Base-by-base conservation (phyloP, 2,113 vertebrate species). In the Lucifuga dentata region DNA sequence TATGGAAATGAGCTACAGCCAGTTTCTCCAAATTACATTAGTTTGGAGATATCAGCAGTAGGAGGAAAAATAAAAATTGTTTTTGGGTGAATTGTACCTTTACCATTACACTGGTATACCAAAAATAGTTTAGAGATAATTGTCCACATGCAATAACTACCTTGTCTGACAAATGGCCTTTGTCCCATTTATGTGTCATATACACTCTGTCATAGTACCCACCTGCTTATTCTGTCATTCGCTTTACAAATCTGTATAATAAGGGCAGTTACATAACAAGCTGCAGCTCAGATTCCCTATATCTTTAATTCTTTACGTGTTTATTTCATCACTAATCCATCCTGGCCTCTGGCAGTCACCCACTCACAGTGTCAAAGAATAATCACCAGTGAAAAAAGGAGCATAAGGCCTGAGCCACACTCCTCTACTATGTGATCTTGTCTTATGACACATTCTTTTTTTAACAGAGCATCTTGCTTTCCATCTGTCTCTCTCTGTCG, bases 401-500 rank as follows among this genome's bases (percentile, higher is more conserved):
- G 26, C 7, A n/a, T n/a, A n/a, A n/a, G 26, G 26, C 16, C 21
- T 36, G 21, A 17, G 21, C 15, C 24, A 19, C 17, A 5, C 13
- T n/a, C 17, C 12, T 62, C 8, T 16, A 29, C 45, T 26, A 11
- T 57, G 8, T 51, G 33, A 2, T 33, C 13, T 13, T 6, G 9
- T 26, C 17, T 43, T 46, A n/a, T 32, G 23, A 52, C 33, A 4
- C 21, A n/a, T n/a, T n/a, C 1, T 24, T 29, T 49, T 60, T 33
- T 39, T 26, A 45, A 19, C 50, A 58, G 19, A 29, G 57, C 32
- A 8, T 59, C 41, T 40, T 67, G 26, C 13, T 35, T 49, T 39
- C 55, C 71, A 78, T 81, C 67, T 76, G 65, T 57, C 21, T 56
- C 43, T 60, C 44, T 60, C n/a, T 44, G 6, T 11, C 33, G 6